Percentiles rank a stretch among this genome's conserved stretches.
Evolutionary conservation across 2,888 invertebrate species (phyloP).

Genomic region (Theretra japonica): DNA sequence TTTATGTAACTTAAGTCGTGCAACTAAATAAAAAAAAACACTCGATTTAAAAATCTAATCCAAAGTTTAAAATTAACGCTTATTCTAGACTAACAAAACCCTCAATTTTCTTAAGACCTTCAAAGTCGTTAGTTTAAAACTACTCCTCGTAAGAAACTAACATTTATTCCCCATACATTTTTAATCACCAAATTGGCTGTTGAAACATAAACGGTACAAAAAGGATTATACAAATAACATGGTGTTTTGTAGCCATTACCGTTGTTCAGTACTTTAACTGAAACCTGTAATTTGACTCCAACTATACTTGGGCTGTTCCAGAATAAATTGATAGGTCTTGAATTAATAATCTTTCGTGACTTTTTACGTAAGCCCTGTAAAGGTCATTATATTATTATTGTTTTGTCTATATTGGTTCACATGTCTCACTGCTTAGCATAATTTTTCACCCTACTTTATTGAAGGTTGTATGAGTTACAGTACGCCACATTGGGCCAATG

Average conservation of each 20-base stretch:
- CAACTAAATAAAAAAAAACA: too few species aligned
- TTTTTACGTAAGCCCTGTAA: too few species aligned
- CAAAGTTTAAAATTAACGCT: background rate
- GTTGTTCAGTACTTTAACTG: background rate
- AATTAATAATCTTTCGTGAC: too few species aligned
- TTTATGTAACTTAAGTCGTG: too few species aligned
- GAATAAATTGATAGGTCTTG: conserved; percentile 16
- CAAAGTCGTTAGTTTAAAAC: background rate
- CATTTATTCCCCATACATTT: background rate
- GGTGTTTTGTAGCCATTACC: background rate
- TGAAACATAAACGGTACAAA: conserved; percentile 8
- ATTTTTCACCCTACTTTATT: too few species aligned
- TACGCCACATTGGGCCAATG: too few species aligned
- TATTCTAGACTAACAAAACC: background rate
- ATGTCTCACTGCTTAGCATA: too few species aligned
- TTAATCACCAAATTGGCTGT: conserved; percentile 9
- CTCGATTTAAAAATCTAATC: background rate
- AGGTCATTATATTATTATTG: too few species aligned
- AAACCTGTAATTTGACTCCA: conserved; percentile 11
- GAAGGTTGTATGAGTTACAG: too few species aligned
- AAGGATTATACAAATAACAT: conserved; percentile 11
- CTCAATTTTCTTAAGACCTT: background rate
- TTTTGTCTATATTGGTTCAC: too few species aligned
- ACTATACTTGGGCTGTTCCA: background rate
- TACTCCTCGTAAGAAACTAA: background rate